Evolutionary conservation across 1,140 invertebrate species (phyloP).

Genomic region (Drosophila orena): DNA sequence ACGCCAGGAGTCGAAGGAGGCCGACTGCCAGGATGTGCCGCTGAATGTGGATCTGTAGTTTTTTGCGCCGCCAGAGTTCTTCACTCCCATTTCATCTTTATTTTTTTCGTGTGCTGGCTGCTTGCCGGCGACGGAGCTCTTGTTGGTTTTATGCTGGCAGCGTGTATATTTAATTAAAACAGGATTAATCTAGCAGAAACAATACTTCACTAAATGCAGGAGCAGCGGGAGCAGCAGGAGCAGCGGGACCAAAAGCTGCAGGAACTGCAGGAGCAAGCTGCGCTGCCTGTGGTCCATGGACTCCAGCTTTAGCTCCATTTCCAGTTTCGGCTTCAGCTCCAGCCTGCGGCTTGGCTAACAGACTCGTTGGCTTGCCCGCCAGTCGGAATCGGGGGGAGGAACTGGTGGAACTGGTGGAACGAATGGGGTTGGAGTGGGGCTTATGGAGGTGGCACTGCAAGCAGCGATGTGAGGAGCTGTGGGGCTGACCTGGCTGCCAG

Average conservation of each 20-base stretch:
- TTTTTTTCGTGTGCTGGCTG: constrained; percentile 1
- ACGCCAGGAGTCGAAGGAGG: constrained; percentile 68
- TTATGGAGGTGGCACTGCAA: not conserved
- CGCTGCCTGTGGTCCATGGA: constrained; percentile 14
- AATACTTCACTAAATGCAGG: constrained; percentile 83
- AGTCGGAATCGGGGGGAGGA: constrained; percentile 12
- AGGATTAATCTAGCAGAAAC: constrained; percentile 83
- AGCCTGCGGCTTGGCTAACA: constrained; percentile 74
- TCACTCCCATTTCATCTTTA: constrained; percentile 13
- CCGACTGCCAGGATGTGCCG: constrained; percentile 24
- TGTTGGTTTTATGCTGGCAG: constrained; percentile 81
- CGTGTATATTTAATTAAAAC: constrained; percentile 84
- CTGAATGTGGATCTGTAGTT: constrained; percentile 18
- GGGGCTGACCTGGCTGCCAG: constrained; percentile 52
- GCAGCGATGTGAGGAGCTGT: not conserved
- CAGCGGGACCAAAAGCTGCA: constrained; percentile 41
- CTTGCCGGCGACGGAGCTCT: constrained; percentile 38
- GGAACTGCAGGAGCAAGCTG: constrained; percentile 26
- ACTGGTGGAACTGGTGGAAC: not conserved
- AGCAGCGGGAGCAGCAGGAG: constrained; percentile 29
- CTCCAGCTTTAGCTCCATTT: constrained; percentile 18
- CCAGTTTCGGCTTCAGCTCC: constrained; percentile 29
- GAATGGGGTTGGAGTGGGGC: not conserved
- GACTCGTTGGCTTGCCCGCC: constrained; percentile 67
- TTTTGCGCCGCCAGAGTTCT: constrained; percentile 48